A percentile compares a stretch with the other conserved stretches of the same genome.
These are phyloP conservation scores for Saxicola maurus DNA, from an alignment of 2,797 vertebrate genomes.

Conservation along the genomic window DNA sequence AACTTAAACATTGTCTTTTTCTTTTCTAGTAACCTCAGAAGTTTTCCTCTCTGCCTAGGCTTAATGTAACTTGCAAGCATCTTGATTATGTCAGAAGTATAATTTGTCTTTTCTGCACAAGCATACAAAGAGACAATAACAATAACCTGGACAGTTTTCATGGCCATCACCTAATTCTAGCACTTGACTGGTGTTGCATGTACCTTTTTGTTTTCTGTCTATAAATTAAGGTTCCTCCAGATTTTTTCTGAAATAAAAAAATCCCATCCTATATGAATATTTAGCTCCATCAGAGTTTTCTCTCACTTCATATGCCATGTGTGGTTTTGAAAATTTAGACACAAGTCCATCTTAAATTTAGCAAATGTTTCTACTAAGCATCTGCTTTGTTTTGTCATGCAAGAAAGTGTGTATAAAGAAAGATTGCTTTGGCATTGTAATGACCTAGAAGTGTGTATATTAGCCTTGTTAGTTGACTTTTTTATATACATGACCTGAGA, in stretches of 20 bases:
- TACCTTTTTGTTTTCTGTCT: not conserved
- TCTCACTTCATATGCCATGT: not conserved
- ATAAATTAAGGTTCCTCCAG: not conserved
- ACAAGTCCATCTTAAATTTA: not conserved
- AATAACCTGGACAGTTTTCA: not conserved
- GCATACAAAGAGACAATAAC: not conserved
- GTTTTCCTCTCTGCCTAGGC: not conserved
- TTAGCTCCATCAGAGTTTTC: not conserved
- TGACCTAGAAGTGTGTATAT: not conserved
- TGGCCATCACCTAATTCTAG: not conserved
- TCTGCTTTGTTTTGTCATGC: not conserved
- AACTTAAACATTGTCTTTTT: not conserved
- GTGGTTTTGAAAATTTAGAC: not conserved
- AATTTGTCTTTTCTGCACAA: not conserved
- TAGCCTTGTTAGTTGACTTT: not conserved
- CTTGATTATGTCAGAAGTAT: not conserved
- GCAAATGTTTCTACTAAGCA: not conserved
- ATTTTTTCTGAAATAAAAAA: not conserved
- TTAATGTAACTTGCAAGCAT: not conserved
- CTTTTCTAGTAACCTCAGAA: not conserved
- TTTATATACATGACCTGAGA: not conserved
- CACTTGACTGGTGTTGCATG: not conserved
- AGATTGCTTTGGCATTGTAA: not conserved
- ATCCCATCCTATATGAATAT: accelerated
- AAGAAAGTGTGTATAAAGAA: not conserved